phyloP scores from a whole-genome alignment of 2,113 vertebrate species.

The Pandion haliaetus region DNA sequence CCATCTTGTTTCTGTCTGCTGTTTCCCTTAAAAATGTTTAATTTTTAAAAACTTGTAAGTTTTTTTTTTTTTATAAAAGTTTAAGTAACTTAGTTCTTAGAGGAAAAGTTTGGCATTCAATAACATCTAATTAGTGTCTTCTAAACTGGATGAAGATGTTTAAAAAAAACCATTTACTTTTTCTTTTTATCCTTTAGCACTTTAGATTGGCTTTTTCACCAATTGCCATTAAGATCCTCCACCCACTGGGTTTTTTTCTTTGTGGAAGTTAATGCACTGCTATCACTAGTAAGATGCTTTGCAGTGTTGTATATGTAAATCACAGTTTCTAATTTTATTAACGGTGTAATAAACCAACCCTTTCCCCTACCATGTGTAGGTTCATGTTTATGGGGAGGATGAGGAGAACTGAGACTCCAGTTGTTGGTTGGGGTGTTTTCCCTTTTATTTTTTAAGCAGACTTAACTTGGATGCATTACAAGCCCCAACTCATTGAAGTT shows the following conservation, averaged over 20 bases:
- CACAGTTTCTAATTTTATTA: not conserved
- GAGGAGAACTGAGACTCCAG: not conserved
- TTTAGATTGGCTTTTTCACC: not conserved
- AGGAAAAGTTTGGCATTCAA: not conserved
- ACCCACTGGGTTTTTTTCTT: fast-evolving
- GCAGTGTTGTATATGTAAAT: not conserved
- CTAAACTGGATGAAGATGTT: not conserved
- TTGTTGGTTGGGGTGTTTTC: not conserved
- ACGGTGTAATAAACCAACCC: fast-evolving
- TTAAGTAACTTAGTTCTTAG: not conserved
- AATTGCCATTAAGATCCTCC: not conserved
- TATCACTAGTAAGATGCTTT: not conserved
- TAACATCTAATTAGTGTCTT: fast-evolving
- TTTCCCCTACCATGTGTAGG: not conserved
- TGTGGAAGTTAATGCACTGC: not conserved
- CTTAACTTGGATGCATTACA: not conserved
- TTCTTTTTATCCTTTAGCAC: not conserved
- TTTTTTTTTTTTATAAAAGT: too few species aligned
- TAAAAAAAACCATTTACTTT: not conserved
- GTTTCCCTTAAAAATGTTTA: not conserved
- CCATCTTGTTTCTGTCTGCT: not conserved
- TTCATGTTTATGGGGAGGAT: not conserved
- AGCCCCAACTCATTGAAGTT: fast-evolving
- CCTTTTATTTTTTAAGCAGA: fast-evolving
- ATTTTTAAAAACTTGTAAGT: too few species aligned